Evolutionary conservation across 1,140 invertebrate species (phyloP).

Genomic region (Bombus terrestris): DNA sequence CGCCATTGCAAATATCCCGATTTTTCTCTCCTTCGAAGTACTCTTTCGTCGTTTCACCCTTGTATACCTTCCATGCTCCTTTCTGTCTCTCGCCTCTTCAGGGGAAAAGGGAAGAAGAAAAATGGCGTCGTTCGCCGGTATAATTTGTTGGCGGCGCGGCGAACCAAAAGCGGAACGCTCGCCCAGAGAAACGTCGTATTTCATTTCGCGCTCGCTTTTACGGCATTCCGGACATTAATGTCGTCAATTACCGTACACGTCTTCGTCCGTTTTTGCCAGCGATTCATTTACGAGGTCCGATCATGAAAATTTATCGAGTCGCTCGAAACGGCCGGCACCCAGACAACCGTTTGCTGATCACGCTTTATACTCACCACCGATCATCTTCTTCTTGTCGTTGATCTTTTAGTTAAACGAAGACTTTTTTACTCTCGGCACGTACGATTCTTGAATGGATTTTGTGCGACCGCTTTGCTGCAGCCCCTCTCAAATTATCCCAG

Average conservation of each 20-base stretch:
- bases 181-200: constrained; percentile 38
- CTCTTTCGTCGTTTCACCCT: neutral
- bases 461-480: too few species aligned
- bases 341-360: neutral
- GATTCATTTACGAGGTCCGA: constrained; percentile 44
- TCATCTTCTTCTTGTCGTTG: neutral
- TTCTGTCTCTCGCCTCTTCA: neutral
- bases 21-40: constrained; percentile 42
- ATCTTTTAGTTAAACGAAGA: too few species aligned
- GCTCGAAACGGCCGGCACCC: neutral
- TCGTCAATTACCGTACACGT: constrained; percentile 48
- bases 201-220: constrained; percentile 48
- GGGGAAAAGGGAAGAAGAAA: constrained; percentile 16
- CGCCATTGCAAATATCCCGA: constrained; percentile 36
- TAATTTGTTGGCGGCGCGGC: constrained; percentile 49
- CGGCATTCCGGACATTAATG: constrained; percentile 41
- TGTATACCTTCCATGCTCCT: neutral
- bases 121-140: constrained; percentile 20
- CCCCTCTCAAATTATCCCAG: too few species aligned
- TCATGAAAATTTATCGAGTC: constrained; percentile 51
- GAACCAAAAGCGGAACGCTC: constrained; percentile 37
- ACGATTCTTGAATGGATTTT: too few species aligned
- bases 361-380: neutral
- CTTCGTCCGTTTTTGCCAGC: constrained; percentile 42
- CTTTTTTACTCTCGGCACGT: neutral